Evolutionary conservation across 2,888 invertebrate genomes (phyloP), one percentile per base, ranked within the genome.

Genomic region (Protula sp.): DNA sequence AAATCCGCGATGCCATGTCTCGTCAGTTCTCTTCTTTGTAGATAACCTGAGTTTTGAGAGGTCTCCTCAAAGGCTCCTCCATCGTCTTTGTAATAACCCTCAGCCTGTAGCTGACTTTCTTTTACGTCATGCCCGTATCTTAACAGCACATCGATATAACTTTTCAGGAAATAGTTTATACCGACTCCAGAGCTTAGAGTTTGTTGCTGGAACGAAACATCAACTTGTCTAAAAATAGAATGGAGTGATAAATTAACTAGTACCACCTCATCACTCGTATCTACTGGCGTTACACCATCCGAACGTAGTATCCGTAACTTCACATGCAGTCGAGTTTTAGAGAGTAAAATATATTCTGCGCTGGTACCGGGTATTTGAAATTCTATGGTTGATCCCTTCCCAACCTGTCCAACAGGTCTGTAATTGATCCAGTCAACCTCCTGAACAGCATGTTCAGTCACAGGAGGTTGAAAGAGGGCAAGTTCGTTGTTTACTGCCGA

Each of bases 131-230:
- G 19, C 19, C 38, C 38, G 38, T 38, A 38, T 38, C 19, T 38
- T 19, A 38, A 38, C 9, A 38, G 38, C 38, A 38, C 38, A 38
- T 38, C 38, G 9, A 38, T 38, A 14, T 14, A 14, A 9, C 9
- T 19, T 38, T 38, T 38, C 9, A 14, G 19, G 19, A 19, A 19
- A 19, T 19, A 38, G 38, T 19, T 14, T 14, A 38, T 38, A 19
- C 19, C 19, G 38, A 56, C 30, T 5, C 47, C 29, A 47, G 56
- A 38, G 27, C 26, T 26, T 9, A 56, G n/a, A 3, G 29, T 14
- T 56, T 56, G 45, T n/a, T 56, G 47, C 28, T 56, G 56, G 5
- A 47, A 3, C 14, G 29, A 29, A 5, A 56, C 47, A 47, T 56
- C 56, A 1, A 56, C 56, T 27, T 56, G 56, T 2, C 56, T 24